Conservation (phyloP, 2,113 vertebrate genomes). For the Tachuris rubrigastra region DNA sequence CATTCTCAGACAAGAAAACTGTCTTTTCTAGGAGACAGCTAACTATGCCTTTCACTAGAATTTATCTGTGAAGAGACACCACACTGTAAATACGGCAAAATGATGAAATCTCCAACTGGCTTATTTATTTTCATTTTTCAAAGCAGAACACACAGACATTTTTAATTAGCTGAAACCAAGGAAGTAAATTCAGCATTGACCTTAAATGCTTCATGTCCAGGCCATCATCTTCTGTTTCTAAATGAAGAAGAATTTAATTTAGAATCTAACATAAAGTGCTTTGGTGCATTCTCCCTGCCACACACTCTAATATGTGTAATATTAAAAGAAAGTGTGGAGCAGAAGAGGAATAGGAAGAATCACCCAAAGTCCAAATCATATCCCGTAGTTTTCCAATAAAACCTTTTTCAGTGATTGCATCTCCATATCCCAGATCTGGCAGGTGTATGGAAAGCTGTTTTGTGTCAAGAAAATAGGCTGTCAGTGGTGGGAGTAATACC, state of each 20-base stretch:
- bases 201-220: background rate
- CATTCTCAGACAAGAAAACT: background rate
- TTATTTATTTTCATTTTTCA: background rate
- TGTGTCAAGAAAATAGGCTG: background rate
- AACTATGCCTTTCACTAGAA: background rate
- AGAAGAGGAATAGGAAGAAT: background rate
- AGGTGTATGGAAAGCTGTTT: slow-evolving; percentile 4
- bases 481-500: slow-evolving; percentile 6
- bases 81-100: background rate
- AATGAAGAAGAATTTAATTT: slow-evolving; percentile 34
- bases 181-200: background rate
- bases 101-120: rapidly evolving
- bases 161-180: slow-evolving; percentile 7
- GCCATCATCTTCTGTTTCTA: background rate
- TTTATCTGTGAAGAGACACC: background rate
- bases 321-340: background rate
- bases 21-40: background rate
- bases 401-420: background rate
- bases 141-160: background rate
- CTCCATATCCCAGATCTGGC: background rate
- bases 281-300: background rate
- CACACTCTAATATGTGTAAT: background rate
- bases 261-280: background rate
- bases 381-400: background rate
- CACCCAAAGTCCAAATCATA: background rate